Evolutionary conservation across 2,797 vertebrate species (phyloP), one percentile per base, ranked within the genome.

Genomic region (Sebastes elongatus): DNA sequence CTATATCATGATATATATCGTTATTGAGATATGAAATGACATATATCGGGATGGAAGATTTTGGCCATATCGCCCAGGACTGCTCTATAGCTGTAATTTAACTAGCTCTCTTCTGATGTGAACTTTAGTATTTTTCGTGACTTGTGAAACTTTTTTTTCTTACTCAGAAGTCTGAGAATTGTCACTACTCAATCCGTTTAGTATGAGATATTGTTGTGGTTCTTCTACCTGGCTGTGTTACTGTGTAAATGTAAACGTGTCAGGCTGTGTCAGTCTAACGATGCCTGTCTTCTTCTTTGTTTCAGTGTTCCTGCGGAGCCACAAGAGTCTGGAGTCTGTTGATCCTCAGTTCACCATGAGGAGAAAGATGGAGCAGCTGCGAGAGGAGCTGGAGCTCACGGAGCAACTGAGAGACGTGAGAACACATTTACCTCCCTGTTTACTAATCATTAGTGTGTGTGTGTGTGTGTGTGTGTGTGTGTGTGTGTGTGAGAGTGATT

Each of bases 281-380:
- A 38, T 8, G 28, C 33, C 10, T 6, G 7, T 27, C 23, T 60
- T 16, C n/a, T 25, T 18, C 2, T 61, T 35, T 76, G 56, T 57
- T 82, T 18, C 30, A 96, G 95, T 95, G 46, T 96, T 98, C 92
- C 93, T 97, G 84, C 96, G 97, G 77, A 97, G 96, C 71, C 97
- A 97, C 86, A 97, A 97, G 93, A 97, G 97, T 88, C 92, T 98
- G 94, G 98, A 99, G 89, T 96, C 97, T 0, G 93, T 97, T 87
- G 98, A 99, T 83, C 97, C 98, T 64, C 98, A 99, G 82, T 99
- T 99, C 93, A 99, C 98, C 65, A 98, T 99, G 89, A 96, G 98
- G 76, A 96, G 98, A 72, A 99, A 97, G 93, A 99, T 99, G 98
- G 98, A 99, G 76, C 98, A 99, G 92, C 95, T 98, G 89, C 93